These are phyloP conservation scores for Tragelaphus eurycerus DNA, from an alignment of 2,797 vertebrate genomes.

Conservation along the genomic window DNA sequence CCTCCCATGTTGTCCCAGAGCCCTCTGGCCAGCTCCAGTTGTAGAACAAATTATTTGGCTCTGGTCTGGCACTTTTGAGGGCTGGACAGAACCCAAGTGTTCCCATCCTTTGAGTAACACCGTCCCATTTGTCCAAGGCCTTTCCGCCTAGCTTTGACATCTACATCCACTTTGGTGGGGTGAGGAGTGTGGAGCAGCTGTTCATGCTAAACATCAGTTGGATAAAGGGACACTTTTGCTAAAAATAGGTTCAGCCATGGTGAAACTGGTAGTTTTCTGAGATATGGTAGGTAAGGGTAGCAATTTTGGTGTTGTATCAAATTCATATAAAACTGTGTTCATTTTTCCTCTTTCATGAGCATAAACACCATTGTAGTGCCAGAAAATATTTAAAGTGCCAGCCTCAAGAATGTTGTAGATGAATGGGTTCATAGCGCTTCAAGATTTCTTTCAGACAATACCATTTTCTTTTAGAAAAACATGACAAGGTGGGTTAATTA, in stretches of 20 bases:
- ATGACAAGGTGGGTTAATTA: neutral
- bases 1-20: neutral
- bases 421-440: neutral
- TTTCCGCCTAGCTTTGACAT: neutral
- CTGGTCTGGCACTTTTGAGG: accelerated
- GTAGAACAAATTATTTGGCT: neutral
- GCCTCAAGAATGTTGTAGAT: accelerated
- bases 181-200: neutral
- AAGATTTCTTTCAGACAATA: neutral
- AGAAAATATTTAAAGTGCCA: neutral
- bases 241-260: neutral
- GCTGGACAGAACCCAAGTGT: neutral
- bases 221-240: neutral
- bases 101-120: accelerated
- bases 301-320: neutral
- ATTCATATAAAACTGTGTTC: neutral
- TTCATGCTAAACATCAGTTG: accelerated
- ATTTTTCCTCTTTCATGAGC: neutral
- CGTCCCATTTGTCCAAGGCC: neutral
- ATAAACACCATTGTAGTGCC: neutral
- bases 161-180: too few relatives aligned
- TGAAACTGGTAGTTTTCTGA: neutral
- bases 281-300: neutral
- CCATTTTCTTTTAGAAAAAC: neutral
- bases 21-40: neutral